Base-by-base conservation (phyloP, 2,888 invertebrate genomes). In the Platycnemis pennipes region DNA sequence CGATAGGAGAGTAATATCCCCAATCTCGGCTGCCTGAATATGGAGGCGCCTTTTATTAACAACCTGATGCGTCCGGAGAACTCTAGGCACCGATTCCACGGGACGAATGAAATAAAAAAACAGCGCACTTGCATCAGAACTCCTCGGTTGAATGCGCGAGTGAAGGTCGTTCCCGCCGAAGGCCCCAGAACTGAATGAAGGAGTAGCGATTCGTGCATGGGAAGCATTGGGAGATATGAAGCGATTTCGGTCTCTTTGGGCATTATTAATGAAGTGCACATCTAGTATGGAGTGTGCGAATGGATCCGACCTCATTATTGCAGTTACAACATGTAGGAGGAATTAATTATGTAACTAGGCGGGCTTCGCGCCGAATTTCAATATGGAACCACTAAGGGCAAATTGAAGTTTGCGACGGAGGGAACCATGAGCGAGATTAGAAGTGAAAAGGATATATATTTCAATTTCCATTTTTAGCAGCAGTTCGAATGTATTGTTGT, bases 61-160 rank as follows among this genome's bases (percentile, higher is more conserved):
- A 63, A 63, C 63, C 63, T 63, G 63, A 63, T 63, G 63, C 63
- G 63, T n/a, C 63, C 63, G 26, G n/a, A 63, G n/a, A 63, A 63
- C n/a, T n/a, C 26, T 63, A 26, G 63, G 63, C 63, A 63, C 19
- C 63, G 63, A 63, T 63, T 63, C 63, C 63, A 13, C 63, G 63
- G 63, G 26, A 63, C 63, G 63, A 63, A 63, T 26, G 22, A 63
- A 63, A 63, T 26, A 63, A 53, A 13, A 16, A 16, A 5, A 0
- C 56, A 56, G 56, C 5, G 26, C 56, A 22, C 56, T 63, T 63
- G 63, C 63, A 63, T 63, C 63, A 63, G 63, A 22, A 26, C 7
- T 63, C n/a, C 22, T 56, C 56, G 56, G 19, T 56, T 22, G 56
- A 22, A 56, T 63, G 22, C n/a, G 26, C 26, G 63, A n/a, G 63